Evolutionary conservation across 2,797 vertebrate genomes (phyloP).

Genomic region (Fistularia tabacaria): DNA sequence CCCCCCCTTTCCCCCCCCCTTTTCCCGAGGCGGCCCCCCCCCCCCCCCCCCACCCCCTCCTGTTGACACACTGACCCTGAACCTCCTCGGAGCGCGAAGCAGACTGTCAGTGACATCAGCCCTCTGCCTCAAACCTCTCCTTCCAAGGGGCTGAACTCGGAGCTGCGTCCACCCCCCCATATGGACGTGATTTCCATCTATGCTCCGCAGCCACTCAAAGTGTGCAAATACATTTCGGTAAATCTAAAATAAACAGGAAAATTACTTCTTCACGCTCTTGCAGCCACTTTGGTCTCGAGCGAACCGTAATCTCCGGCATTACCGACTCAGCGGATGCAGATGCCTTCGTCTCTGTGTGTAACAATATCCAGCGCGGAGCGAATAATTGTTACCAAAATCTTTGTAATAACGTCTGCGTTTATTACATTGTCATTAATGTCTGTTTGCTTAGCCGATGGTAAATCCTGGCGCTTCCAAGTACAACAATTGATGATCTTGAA

Average conservation of each 20-base stretch:
- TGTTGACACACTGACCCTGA: conserved; percentile 14
- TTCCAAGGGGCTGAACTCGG: conserved; percentile 19
- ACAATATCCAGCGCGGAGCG: conserved; percentile 41
- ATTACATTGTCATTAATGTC: conserved; percentile 46
- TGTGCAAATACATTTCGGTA: conserved; percentile 57
- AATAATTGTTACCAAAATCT: conserved; percentile 49
- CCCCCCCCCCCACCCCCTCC: conserved; percentile 3
- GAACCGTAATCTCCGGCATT: conserved; percentile 53
- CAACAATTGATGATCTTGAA: conserved; percentile 50
- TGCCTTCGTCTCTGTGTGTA: conserved; percentile 44
- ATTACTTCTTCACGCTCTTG: conserved; percentile 66
- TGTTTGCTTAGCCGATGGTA: conserved; percentile 40
- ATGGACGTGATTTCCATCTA: conserved; percentile 60
- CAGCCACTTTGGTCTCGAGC: conserved; percentile 61
- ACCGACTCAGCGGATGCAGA: conserved; percentile 33
- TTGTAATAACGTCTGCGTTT: conserved; percentile 48
- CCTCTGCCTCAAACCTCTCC: conserved; percentile 35
- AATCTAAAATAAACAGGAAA: conserved; percentile 61
- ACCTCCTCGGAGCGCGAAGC: conserved; percentile 34
- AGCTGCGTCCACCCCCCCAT: conserved; percentile 45
- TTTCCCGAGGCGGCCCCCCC: no score
- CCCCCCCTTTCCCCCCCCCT: no score
- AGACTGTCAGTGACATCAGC: conserved; percentile 53
- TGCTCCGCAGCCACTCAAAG: conserved; percentile 42
- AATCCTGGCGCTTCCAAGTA: conserved; percentile 52